Evolutionary conservation across 2,113 vertebrate species (phyloP), one percentile per base, ranked within the genome.

Genomic region (Xiphorhynchus elegans): DNA sequence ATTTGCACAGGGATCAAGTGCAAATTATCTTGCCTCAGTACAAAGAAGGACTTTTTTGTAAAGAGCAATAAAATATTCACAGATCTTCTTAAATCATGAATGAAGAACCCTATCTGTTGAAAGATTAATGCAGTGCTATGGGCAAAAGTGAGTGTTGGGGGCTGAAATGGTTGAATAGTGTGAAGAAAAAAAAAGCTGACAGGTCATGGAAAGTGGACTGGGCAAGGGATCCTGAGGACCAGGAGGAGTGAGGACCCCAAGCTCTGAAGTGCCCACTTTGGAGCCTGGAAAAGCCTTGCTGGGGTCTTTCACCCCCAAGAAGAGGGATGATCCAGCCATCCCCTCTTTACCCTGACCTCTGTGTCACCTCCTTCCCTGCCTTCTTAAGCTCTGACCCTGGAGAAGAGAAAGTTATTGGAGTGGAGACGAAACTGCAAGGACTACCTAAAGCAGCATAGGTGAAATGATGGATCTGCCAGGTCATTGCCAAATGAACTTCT

Each of bases 161-260:
- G 24, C n/a, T 77, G 20, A 18, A 42, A 7, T 60, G 50, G 25
- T 50, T 78, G 46, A 74, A 64, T 3, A 19, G 50, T 3, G 2
- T 39, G 68, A 40, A 58, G 17, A 46, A 58, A 35, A 70, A 60
- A 68, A 68, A 13, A 11, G 8, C 26, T 8, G 25, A 13, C 4
- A 60, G 19, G 19, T 24, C 13, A 24, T 35, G 19, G 55, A 26
- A 49, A 68, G n/a, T 18, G 42, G 14, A 17, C 19, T 63, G 78
- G 53, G 21, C 33, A 50, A 85, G 40, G 40, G 26, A 33, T 46
- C 39, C 35, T 59, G 35, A 33, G 35, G 17, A 39, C 8, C 15
- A 8, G 18, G 14, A 46, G 17, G 53, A 52, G 25, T 53, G 49
- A 33, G 26, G 12, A 52, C 3, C 2, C 11, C 7, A 0, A 0